phyloP scores from a whole-genome alignment of 2,797 vertebrate genomes.

The Phylloscopus collybita region DNA sequence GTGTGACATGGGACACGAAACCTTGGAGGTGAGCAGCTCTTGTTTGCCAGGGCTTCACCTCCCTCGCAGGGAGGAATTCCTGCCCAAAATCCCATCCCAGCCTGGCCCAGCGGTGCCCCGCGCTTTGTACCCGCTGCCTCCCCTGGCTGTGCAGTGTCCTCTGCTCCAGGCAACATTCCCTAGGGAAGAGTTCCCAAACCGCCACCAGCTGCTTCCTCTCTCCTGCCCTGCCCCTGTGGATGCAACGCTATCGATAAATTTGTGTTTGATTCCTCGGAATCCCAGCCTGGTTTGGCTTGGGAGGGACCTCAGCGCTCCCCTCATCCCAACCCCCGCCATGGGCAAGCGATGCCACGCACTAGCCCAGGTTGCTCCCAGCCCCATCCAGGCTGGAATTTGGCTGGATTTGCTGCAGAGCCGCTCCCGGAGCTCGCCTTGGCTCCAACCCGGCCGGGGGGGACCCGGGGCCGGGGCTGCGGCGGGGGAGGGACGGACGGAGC shows the following conservation, averaged over 20 bases:
- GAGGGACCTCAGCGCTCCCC: neutral
- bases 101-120: neutral
- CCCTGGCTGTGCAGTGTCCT: neutral
- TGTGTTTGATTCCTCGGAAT: neutral
- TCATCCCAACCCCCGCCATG: neutral
- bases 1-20: too few species aligned
- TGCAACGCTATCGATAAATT: rapidly evolving
- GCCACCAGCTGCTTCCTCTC: neutral
- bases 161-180: neutral
- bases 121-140: neutral
- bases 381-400: neutral
- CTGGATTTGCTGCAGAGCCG: neutral
- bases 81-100: neutral
- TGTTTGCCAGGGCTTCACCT: neutral
- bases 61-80: neutral
- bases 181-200: neutral
- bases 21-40: neutral
- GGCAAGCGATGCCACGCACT: neutral
- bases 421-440: neutral
- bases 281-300: neutral
- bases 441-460: neutral
- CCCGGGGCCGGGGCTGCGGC: neutral
- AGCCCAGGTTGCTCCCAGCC: neutral
- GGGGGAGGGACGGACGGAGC: neutral
- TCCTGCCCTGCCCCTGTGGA: neutral